phyloP scores from a whole-genome alignment of 2,797 vertebrate genomes.

The Buphagus erythrorhynchus region DNA sequence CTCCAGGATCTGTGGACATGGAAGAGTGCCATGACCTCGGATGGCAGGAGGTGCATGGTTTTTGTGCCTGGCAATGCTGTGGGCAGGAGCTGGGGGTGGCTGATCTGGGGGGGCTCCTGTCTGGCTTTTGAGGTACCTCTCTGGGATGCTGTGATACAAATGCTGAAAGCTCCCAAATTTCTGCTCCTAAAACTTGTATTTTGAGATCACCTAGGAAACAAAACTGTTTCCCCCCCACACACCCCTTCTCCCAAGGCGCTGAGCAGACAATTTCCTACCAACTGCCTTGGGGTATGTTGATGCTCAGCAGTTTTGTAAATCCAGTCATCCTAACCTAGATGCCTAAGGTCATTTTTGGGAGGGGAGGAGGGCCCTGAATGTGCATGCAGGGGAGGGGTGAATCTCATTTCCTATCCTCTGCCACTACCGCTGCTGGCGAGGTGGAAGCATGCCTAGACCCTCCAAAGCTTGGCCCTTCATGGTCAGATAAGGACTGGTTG shows the following conservation, averaged over 20 bases:
- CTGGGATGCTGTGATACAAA: neutral
- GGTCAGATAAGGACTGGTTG: neutral
- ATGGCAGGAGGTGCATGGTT: neutral
- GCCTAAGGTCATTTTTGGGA: slow-evolving; percentile 28
- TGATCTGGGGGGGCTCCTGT: neutral
- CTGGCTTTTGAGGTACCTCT: neutral
- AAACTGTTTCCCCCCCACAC: neutral
- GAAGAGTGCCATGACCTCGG: neutral
- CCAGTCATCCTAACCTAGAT: slow-evolving; percentile 55
- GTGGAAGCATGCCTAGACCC: neutral
- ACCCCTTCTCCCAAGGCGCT: neutral
- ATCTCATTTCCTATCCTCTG: neutral
- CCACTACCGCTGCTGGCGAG: neutral
- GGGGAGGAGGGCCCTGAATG: neutral
- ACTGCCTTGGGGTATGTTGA: slow-evolving; percentile 39
- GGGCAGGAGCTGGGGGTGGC: neutral
- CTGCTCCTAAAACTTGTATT: neutral
- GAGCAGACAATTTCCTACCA: slow-evolving; percentile 7
- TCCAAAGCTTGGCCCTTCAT: neutral
- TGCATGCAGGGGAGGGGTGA: neutral
- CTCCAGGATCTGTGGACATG: neutral
- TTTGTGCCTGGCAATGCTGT: neutral
- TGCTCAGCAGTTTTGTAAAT: slow-evolving; percentile 61
- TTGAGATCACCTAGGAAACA: slow-evolving; percentile 48
- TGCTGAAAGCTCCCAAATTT: neutral